Base-by-base conservation (phyloP, 1,140 invertebrate genomes). In the Idris sp. region DNA sequence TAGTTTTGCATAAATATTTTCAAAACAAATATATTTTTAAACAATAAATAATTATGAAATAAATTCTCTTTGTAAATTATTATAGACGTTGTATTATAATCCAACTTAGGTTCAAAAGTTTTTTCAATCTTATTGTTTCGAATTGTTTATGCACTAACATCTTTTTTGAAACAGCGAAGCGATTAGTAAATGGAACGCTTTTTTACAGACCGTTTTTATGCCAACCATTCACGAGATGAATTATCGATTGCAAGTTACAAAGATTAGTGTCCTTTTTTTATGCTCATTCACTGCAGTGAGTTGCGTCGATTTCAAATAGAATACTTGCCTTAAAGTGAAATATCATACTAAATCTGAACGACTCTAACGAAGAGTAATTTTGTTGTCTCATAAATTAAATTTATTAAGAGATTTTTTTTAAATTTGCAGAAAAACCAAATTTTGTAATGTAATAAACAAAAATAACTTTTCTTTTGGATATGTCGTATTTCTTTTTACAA, bases 141-240 rank as follows among this genome's bases (percentile, higher is more conserved):
- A 31, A 4, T 48, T 68, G 35, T 72, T 59, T 69, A 56, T 65
- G 30, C 10, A 35, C 36, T 31, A 48, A 48, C 28, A 69, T 40
- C n/a, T n/a, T 41, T 18, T 40, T 75, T 51, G 36, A 48, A 65
- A 36, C 41, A 26, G 69, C 48, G 28, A 53, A 48, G 22, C 74
- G 73, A 79, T 76, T 79, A 79, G 74, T 58, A 74, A 79, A 79
- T 76, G 74, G 56, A 56, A 53, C 62, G 49, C 59, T 76, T 72
- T 67, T 74, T 46, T 68, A 13, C 31, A 16, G 38, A 16, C 43
- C 35, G 49, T 68, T 74, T 78, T 68, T 72, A 56, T 30, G 28
- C 40, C 10, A 40, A 40, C 68, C 74, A 79, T 76, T 46, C 67
- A 41, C 62, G 65, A 74, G 71, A 79, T 79, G 69, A 79, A 65